Evolutionary conservation across 2,113 vertebrate species (phyloP).

Genomic region (Spea multiplicata): DNA sequence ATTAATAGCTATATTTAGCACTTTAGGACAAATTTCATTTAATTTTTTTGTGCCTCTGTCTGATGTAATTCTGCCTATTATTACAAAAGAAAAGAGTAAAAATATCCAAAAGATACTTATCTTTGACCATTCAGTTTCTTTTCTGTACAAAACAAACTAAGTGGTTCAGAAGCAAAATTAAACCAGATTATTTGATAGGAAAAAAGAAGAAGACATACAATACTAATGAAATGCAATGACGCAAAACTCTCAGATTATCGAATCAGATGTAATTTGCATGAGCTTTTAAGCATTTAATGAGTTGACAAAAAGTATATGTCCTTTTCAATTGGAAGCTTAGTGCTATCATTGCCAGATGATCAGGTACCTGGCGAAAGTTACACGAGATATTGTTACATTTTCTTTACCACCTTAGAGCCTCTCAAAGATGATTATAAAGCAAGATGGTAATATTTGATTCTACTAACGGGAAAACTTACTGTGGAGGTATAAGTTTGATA

Average conservation of each 20-base stretch:
- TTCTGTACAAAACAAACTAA: constrained; percentile 4
- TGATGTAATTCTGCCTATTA: not conserved
- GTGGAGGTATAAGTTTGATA: no score
- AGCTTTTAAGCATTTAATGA: not conserved
- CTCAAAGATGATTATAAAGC: no score
- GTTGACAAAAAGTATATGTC: not conserved
- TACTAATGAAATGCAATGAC: not conserved
- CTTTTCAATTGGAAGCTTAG: no score
- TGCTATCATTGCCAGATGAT: no score
- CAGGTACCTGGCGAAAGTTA: no score
- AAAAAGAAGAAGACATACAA: not conserved
- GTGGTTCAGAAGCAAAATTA: not conserved
- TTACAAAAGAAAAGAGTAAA: not conserved
- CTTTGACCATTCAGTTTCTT: constrained; percentile 6
- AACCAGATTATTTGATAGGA: not conserved
- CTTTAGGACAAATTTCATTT: not conserved
- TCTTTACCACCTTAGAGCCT: no score
- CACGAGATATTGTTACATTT: no score
- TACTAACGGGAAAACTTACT: no score
- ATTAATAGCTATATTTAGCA: not conserved
- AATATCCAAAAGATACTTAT: constrained; percentile 1
- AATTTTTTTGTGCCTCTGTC: not conserved
- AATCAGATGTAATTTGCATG: not conserved
- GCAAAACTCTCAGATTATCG: not conserved
- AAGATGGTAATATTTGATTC: no score